Evolutionary conservation across 2,113 vertebrate genomes (phyloP), one percentile per base, ranked within the genome.

Genomic region (Forbesichthys papilliferus): DNA sequence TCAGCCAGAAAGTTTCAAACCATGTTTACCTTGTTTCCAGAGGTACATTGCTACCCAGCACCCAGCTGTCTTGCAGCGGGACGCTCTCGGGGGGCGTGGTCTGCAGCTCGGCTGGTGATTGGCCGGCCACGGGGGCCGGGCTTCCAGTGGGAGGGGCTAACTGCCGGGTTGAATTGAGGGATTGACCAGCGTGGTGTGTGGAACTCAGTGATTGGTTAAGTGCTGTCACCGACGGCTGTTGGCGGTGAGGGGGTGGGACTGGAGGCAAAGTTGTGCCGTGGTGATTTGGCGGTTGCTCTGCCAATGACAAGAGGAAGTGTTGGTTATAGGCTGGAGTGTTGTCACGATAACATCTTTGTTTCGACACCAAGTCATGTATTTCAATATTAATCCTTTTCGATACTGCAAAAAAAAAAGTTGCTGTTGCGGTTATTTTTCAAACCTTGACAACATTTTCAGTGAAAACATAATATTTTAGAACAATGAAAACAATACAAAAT

Each of bases 31-130:
- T 98, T 93, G 95, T 99, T 91, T 99, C 98, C 96, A 99, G 96
- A 92, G 98, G 98, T 68, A 97, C 98, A 99, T 99, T 98, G 97
- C 98, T 99, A 94, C 97, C 98, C 94, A 98, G 96, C 94, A 98
- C 98, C 98, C 98, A 99, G 97, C 98, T 99, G 96, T 98, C 98
- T 95, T 99, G 98, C 97, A 99, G 97, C 97, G 98, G 97, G 95
- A 98, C 98, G 91, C 96, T 98, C 93, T 98, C 98, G 57, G 97
- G 96, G 79, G 96, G 96, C 86, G 97, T 99, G 95, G 96, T 98
- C 96, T 97, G 98, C 98, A 99, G 96, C 93, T 99, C 97, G 94
- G 95, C 96, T 95, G 97, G 97, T 94, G 85, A 88, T 87, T 96
- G 94, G 84, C 94, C 97, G 93, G 95, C 96, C 95, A 95, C 95